Evolutionary conservation across 2,113 vertebrate species (phyloP), one percentile per base, ranked within the genome.

Genomic region (Garra rufa): DNA sequence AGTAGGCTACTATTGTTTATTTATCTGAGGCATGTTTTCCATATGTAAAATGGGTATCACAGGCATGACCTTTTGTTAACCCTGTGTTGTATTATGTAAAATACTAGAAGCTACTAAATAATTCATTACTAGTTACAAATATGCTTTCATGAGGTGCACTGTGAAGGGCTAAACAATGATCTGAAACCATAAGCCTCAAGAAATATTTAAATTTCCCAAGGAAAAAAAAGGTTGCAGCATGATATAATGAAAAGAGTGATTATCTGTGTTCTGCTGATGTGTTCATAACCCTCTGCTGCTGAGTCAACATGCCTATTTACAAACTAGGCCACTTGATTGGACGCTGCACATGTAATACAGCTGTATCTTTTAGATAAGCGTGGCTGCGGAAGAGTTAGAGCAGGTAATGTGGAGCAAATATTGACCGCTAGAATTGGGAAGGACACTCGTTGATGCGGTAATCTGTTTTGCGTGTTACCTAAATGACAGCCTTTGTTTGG

Each of bases 401-500:
- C 44, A 46, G 46, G 28, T 28, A 46, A 46, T 61, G 30, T 74
- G 30, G 38, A 55, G 44, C 21, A 38, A 71, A 86, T 52, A 86
- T 86, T 78, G 57, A 83, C 50, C 52, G 52, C 13, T 44, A 50
- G 61, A 73, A 71, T 44, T 76, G 61, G 26, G 50, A 69, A 74
- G 80, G 15, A 7, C 19, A 30, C 67, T 76, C 91, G 65, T 69
- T 43, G 70, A 78, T 71, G 75, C 11, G 34, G 71, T 59, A 10
- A 81, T 89, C 90, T 4, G 6, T 85, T 94, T 82, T 76, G 13
- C 91, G 88, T 93, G 89, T 92, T 88, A 94, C 93, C 10, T 44
- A 48, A 34, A 94, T 93, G 91, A 94, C 91, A 94, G 88, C 93
- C 94, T 93, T 94, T 95, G 92, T 90, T 95, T 92, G 88, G 90